Conservation (phyloP, 23 tunicate genomes). For the Ascidia mentula region DNA sequence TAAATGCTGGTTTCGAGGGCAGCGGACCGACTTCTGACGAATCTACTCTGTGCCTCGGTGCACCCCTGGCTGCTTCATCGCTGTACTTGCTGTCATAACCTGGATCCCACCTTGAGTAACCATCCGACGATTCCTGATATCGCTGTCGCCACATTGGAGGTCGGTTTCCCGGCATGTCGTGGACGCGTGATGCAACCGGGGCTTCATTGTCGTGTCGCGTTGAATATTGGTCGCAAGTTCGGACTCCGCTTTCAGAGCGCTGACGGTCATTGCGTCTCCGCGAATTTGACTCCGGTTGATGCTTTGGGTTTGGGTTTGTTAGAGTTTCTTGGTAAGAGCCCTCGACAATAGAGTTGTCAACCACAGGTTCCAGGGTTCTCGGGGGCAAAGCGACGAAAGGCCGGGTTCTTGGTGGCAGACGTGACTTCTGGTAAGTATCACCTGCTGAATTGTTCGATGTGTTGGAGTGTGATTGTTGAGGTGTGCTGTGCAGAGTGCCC, state of each 20-base stretch:
- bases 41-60: conserved; percentile 33
- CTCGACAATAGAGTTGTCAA: conserved; percentile 23
- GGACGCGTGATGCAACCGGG: conserved; percentile 33
- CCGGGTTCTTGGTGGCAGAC: conserved; percentile 79
- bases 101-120: not conserved
- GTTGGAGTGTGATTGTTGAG: conserved; percentile 5
- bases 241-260: not conserved
- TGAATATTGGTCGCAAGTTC: not conserved
- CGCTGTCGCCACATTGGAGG: conserved; percentile 76
- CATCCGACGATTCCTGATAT: not conserved
- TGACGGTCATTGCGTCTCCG: not conserved
- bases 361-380: conserved; percentile 45
- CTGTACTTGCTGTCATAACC: not conserved
- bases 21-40: conserved; percentile 10
- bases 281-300: not conserved
- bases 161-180: conserved; percentile 63
- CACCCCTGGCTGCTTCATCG: not conserved
- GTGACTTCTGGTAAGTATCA: conserved; percentile 17
- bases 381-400: conserved; percentile 79
- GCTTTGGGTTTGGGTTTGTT: not conserved
- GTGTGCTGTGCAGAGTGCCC: conserved; percentile 39
- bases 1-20: conserved; percentile 53
- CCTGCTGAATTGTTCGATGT: conserved; percentile 3
- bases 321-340: conserved; percentile 23
- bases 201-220: conserved; percentile 7